Base-by-base conservation (phyloP, 2,797 vertebrate genomes). In the Alfaro cultratus region DNA sequence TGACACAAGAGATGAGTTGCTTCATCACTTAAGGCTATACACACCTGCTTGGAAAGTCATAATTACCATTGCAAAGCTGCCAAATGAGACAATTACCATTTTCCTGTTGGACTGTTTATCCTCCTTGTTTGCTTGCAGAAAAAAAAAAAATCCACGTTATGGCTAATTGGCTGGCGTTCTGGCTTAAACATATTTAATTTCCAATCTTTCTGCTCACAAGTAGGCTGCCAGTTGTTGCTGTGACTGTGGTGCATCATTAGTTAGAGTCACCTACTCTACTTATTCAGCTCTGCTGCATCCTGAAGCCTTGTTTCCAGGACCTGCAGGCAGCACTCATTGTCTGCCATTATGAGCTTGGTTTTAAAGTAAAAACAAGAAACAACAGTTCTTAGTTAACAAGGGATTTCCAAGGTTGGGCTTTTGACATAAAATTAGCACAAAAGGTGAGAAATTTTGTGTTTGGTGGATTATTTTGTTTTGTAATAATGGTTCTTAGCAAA, bases 201-300 rank as follows among this genome's bases (percentile, higher is more conserved):
- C 77, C 39, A 16, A 47, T 72, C 26, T 74, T 77, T 85, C 55
- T 81, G 45, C 77, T 74, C 62, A 70, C 77, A 88, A 81, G 87
- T 81, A 76, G 82, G 74, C 53, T 46, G 43, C 75, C 74, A 47
- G 55, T 83, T 77, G 60, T 79, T 75, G 31, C 75, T 72, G 70
- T 75, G 85, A 81, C 80, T 84, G 68, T 77, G 74, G 75, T 80
- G 80, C 80, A 88, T 83, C 84, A 91, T 91, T 88, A 87, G 76
- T 91, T 88, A 85, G 78, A 86, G 75, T 87, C 84, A 70, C 80
- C 87, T 81, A 76, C 76, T 86, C 72, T 82, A 82, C 82, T 90
- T 92, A 88, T 87, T 91, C 85, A 86, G 83, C 88, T 81, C 75
- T 80, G 89, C 81, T 93, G 86, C 84, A 79, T 87, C 68, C 77